Percentiles rank a stretch among this genome's conserved stretches.
Evolutionary conservation across 2,113 vertebrate genomes (phyloP).

Genomic region (Mustela lutreola): DNA sequence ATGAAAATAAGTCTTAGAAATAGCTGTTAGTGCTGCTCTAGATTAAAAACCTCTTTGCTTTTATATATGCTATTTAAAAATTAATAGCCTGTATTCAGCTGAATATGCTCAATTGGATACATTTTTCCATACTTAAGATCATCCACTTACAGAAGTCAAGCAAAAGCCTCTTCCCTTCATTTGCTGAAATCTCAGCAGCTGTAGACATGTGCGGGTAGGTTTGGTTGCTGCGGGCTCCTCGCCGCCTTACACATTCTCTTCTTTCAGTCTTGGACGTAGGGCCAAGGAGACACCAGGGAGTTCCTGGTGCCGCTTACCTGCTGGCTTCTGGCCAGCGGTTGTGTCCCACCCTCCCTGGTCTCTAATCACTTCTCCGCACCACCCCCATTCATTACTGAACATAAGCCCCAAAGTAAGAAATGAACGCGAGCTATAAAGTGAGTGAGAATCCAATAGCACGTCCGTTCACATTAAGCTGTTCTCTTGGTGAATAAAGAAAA

Average conservation of each 20-base stretch:
- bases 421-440: neutral
- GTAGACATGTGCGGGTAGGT: neutral
- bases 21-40: neutral
- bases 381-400: neutral
- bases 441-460: neutral
- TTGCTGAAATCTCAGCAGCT: neutral
- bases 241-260: neutral
- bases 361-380: neutral
- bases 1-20: conserved; percentile 37
- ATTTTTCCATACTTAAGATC: neutral
- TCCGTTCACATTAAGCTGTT: neutral
- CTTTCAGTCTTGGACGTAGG: neutral
- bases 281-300: neutral
- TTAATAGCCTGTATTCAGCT: neutral
- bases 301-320: neutral
- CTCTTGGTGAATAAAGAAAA: neutral
- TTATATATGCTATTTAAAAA: conserved; percentile 4
- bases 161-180: neutral
- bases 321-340: neutral
- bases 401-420: neutral
- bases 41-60: neutral
- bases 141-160: conserved; percentile 18
- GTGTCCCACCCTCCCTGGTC: neutral
- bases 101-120: neutral
- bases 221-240: neutral